Conservation (phyloP, 30 jellyfish, hydroid and myxozoan species). For the Euphysa ruthae region DNA sequence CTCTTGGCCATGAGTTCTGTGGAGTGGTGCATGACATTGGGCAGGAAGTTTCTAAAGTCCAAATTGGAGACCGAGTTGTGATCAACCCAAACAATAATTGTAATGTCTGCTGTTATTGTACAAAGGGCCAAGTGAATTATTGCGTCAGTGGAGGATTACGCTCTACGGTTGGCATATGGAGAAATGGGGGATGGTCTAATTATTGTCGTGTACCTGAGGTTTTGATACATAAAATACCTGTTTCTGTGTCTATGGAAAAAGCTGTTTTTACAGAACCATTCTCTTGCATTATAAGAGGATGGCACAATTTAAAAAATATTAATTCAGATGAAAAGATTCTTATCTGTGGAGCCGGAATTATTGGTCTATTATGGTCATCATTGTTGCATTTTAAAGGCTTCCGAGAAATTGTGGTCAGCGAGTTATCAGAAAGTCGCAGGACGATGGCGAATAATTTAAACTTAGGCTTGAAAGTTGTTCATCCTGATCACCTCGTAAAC, state of each 20-base stretch:
- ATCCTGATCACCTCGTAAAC: constrained; percentile 63
- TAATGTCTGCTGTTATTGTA: constrained; percentile 71
- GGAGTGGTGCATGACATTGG: constrained; percentile 74
- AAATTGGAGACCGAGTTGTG: constrained; percentile 69
- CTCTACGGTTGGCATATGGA: constrained; percentile 85
- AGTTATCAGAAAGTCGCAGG: constrained; percentile 70
- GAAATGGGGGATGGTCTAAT: constrained; percentile 95
- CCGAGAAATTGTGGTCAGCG: constrained; percentile 67
- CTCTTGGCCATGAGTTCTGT: constrained; percentile 91
- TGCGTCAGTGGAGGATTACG: constrained; percentile 82
- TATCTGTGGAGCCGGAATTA: constrained; percentile 92
- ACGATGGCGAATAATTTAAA: constrained; percentile 39
- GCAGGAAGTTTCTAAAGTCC: constrained; percentile 43
- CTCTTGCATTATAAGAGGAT: constrained; percentile 77
- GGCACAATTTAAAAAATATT: constrained; percentile 54
- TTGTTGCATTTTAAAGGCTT: constrained; percentile 80
- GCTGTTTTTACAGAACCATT: constrained; percentile 84
- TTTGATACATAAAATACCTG: constrained; percentile 58
- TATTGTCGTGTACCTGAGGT: constrained; percentile 64
- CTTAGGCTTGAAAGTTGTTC: constrained; percentile 74
- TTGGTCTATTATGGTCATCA: constrained; percentile 89
- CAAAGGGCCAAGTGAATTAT: constrained; percentile 74
- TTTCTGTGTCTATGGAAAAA: constrained; percentile 39
- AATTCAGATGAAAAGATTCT: constrained; percentile 57
- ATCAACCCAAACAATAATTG: constrained; percentile 80